Evolutionary conservation across 2,113 vertebrate species (phyloP).

Genomic region (Proteles cristata): DNA sequence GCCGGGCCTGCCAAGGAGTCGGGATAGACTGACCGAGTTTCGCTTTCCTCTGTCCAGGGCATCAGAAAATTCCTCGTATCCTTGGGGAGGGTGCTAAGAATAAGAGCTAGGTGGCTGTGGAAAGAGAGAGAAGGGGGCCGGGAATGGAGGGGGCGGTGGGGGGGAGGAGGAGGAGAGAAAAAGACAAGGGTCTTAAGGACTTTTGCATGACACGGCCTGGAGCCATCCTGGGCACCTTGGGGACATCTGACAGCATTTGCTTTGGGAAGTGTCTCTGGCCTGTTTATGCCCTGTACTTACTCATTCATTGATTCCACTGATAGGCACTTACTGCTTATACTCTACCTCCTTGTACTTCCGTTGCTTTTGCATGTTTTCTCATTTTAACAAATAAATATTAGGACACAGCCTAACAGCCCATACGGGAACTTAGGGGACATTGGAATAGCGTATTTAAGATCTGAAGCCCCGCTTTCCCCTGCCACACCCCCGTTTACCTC

Average conservation of each 20-base stretch:
- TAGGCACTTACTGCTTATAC: not conserved
- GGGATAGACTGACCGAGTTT: not conserved
- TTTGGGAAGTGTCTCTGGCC: not conserved
- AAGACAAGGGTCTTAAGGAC: not conserved
- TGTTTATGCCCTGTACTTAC: not conserved
- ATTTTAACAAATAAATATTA: not conserved
- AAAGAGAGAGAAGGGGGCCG: not conserved
- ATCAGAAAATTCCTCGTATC: not conserved
- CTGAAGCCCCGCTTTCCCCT: not conserved
- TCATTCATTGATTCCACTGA: not conserved
- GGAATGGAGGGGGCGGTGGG: not conserved
- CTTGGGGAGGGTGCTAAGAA: not conserved
- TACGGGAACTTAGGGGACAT: not conserved
- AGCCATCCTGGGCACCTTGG: not conserved
- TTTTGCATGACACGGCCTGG: not conserved
- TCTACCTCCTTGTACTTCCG: not conserved
- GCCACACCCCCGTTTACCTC: not conserved
- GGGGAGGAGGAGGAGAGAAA: not conserved
- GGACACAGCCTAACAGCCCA: not conserved
- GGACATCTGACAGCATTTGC: not conserved
- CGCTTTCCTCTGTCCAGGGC: not conserved
- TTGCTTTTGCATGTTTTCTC: conserved; percentile 26
- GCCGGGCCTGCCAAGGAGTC: not conserved
- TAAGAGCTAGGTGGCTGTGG: not conserved
- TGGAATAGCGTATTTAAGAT: not conserved